Evolutionary conservation across 1,140 invertebrate species (phyloP), one percentile per base, ranked within the genome.

Genomic region (Hyphantria cunea): DNA sequence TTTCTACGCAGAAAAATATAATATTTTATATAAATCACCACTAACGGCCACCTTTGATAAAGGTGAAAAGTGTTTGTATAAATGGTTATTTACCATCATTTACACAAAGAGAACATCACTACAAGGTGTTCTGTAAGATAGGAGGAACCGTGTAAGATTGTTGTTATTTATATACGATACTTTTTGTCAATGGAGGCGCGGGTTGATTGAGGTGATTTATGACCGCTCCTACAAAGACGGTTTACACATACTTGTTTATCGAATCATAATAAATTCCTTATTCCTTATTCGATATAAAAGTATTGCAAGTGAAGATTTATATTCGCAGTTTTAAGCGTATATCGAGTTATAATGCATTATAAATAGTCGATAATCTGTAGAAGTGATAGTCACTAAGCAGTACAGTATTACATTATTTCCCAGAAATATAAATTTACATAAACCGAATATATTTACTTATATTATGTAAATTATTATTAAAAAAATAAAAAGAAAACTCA

Each of bases 151-250:
- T 66, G 68, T 68, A 73, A 70, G 72, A 70, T 78, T 82, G 64
- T 84, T 76, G 82, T 78, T 81, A 78, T 84, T 79, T 81, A 80
- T 78, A 74, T 78, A 82, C 76, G 73, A 79, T 72, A 68, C 58
- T 76, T 84, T 82, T 81, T 82, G 82, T 84, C 82, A 81, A 82
- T 78, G 71, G 68, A 77, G 64, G 54, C 53, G 68, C 45, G 70
- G 68, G 74, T 81, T 75, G 69, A 73, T 79, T 75, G 69, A 64
- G 59, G 76, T 82, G 80, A 85, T 81, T 81, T 80, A 85, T 79
- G 76, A 74, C 59, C 59, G 63, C 73, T 78, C 71, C 70, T 70
- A 84, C 78, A 84, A 82, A 82, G 76, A 82, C 74, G 74, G 69
- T 75, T 69, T 70, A 69, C 72, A 79, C 48, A 64, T 69, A 69